These are phyloP conservation scores for Bubo scandiacus DNA, from an alignment of 2,113 vertebrate species.

Conservation along the genomic window DNA sequence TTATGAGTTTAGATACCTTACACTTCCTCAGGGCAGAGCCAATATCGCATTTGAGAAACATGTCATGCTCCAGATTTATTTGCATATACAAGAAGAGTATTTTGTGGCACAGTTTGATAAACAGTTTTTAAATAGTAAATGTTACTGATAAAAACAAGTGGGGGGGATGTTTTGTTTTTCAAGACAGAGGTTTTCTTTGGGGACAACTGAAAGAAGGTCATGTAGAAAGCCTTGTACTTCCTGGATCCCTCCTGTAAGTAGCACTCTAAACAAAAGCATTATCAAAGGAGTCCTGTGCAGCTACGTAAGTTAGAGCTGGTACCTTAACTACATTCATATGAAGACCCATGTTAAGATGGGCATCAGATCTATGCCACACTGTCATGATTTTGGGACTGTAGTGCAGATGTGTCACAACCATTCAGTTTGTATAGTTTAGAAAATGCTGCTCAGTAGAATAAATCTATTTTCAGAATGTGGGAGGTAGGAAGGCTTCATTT, in stretches of 20 bases:
- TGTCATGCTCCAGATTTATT: background rate
- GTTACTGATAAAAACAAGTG: background rate
- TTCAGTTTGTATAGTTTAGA: background rate
- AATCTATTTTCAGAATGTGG: background rate
- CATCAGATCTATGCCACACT: fast-evolving
- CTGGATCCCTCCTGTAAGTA: background rate
- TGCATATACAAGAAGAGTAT: background rate
- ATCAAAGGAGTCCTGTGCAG: background rate
- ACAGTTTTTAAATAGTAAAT: background rate
- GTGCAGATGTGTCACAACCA: fast-evolving
- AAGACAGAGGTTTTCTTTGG: background rate
- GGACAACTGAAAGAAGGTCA: background rate
- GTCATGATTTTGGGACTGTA: background rate
- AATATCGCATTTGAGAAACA: background rate
- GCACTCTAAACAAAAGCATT: background rate
- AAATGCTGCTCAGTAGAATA: background rate
- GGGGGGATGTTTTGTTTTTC: background rate
- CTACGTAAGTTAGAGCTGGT: background rate
- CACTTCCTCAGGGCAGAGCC: background rate
- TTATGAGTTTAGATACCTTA: background rate
- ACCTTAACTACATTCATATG: background rate
- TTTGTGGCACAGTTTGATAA: background rate
- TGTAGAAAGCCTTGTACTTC: background rate
- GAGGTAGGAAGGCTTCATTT: background rate
- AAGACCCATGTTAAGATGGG: background rate